Conservation (phyloP, 2,888 invertebrate genomes). For the Lycia hirtaria region DNA sequence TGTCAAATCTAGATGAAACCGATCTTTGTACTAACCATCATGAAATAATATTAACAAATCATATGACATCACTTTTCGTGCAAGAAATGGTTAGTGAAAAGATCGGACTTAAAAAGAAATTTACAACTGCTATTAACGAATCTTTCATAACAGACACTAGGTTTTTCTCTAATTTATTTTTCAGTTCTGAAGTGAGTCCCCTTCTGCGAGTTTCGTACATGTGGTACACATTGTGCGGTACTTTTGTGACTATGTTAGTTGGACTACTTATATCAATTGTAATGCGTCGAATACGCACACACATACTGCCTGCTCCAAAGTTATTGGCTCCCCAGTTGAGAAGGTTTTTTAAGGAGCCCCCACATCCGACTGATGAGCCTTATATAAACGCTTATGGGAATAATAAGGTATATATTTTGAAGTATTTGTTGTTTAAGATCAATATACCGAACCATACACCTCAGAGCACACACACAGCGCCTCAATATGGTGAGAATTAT, state of each 20-base stretch:
- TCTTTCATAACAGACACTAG: constrained; percentile 1
- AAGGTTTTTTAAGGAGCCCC: constrained; percentile 80
- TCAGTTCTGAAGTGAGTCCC: constrained; percentile 84
- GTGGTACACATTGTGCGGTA: constrained; percentile 88
- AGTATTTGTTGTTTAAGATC: background rate
- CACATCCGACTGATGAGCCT: constrained; percentile 73
- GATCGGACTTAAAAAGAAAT: background rate
- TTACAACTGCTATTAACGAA: background rate
- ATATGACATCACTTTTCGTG: too few species aligned
- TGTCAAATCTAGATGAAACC: too few species aligned
- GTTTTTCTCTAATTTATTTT: constrained; percentile 10
- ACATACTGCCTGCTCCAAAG: constrained; percentile 70
- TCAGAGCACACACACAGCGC: too few species aligned
- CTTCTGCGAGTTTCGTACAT: constrained; percentile 91
- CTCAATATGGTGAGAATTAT: too few species aligned
- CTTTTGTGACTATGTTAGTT: constrained; percentile 63
- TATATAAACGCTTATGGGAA: constrained; percentile 74
- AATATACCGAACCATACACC: too few species aligned
- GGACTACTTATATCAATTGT: constrained; percentile 65
- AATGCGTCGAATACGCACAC: constrained; percentile 58
- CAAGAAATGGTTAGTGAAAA: too few species aligned
- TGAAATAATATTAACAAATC: too few species aligned
- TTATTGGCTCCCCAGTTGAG: constrained; percentile 90
- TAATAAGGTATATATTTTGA: constrained; percentile 57
- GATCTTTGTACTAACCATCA: too few species aligned